A percentile compares a stretch with the other conserved stretches of the same genome.
Conservation (phyloP, 2,797 vertebrate genomes). For the Ambastaia sidthimunki region DNA sequence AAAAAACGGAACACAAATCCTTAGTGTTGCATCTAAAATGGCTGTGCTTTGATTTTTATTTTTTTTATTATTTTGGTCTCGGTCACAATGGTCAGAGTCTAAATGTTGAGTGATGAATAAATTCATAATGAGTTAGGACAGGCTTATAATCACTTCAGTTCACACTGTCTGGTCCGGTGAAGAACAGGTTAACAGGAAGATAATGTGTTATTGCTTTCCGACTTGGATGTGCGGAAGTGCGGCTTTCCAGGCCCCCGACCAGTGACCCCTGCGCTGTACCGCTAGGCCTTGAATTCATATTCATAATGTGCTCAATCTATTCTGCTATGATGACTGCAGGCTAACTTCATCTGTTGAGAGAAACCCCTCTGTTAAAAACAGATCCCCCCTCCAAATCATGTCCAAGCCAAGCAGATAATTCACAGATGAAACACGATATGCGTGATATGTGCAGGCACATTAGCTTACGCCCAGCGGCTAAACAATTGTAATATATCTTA, state of each 20-base stretch:
- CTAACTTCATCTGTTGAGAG: constrained; percentile 66
- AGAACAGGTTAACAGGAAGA: constrained; percentile 74
- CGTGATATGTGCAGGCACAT: constrained; percentile 67
- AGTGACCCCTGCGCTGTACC: constrained; percentile 76
- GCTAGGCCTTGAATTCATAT: constrained; percentile 81
- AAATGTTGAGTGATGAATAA: constrained; percentile 38
- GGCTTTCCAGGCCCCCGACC: constrained; percentile 76
- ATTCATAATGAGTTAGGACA: constrained; percentile 40
- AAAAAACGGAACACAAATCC: constrained; percentile 7
- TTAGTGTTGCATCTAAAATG: background rate
- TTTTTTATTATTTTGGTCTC: too few relatives aligned
- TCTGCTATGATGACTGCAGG: constrained; percentile 79
- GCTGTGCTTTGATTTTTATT: background rate
- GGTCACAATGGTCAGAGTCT: constrained; percentile 21
- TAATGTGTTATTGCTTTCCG: constrained; percentile 81
- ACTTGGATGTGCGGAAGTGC: constrained; percentile 72
- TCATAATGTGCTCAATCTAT: constrained; percentile 86
- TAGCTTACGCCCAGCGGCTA: constrained; percentile 56
- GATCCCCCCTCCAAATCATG: constrained; percentile 75
- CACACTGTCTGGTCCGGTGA: constrained; percentile 53
- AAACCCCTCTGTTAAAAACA: constrained; percentile 73
- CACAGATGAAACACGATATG: constrained; percentile 74
- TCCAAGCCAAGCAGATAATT: constrained; percentile 78
- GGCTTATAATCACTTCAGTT: constrained; percentile 46
- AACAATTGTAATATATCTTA: constrained; percentile 57